phyloP scores from a whole-genome alignment of 2,113 vertebrate genomes.

The Dromaius novaehollandiae region DNA sequence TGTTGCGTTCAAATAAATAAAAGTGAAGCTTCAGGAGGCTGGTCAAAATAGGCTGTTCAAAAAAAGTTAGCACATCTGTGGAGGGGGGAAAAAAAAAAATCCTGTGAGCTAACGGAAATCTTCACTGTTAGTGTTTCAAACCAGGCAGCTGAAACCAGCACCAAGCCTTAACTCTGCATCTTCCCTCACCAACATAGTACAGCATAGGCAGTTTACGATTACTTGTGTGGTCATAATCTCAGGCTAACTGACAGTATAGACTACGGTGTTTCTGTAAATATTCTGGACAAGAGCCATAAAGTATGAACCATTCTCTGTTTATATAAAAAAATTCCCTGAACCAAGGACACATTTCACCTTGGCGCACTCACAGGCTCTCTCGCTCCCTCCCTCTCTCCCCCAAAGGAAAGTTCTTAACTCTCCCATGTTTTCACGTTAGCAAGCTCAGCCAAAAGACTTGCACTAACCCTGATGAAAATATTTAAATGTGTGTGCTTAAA shows the following conservation, averaged over 20 bases:
- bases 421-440: neutral
- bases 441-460: neutral
- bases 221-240: neutral
- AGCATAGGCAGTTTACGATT: neutral
- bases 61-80: neutral
- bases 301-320: neutral
- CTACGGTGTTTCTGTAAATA: neutral
- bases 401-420: neutral
- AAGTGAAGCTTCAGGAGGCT: neutral
- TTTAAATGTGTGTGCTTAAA: neutral
- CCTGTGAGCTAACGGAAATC: neutral
- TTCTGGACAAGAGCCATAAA: neutral
- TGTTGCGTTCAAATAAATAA: neutral
- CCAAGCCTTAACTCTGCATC: neutral
- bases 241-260: neutral
- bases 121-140: neutral
- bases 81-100: fast-evolving
- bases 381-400: neutral
- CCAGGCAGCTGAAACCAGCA: neutral
- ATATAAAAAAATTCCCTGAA: neutral
- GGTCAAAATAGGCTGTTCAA: neutral
- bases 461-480: neutral
- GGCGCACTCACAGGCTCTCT: neutral
- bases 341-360: neutral
- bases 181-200: neutral